Evolutionary conservation across 2,113 vertebrate species (phyloP).

Genomic region (Aramus guarauna): DNA sequence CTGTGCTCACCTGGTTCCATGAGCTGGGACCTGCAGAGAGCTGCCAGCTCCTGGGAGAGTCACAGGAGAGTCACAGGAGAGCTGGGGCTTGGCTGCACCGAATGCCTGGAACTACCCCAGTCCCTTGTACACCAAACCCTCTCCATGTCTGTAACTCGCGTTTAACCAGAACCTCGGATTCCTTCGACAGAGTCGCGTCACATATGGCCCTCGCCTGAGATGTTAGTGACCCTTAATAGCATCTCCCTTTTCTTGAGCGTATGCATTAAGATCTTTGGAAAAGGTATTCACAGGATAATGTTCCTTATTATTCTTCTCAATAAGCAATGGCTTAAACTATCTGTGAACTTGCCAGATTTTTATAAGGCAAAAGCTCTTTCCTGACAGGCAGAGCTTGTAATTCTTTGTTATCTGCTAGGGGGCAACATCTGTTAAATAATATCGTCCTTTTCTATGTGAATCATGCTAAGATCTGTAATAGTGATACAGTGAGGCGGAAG

Average conservation of each 20-base stretch:
- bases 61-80: neutral
- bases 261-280: neutral
- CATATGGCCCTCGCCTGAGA: neutral
- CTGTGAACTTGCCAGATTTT: neutral
- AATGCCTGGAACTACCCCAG: neutral
- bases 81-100: neutral
- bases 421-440: slow-evolving; percentile 60
- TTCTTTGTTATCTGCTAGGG: slow-evolving; percentile 60
- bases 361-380: neutral
- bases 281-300: neutral
- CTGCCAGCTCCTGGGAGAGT: neutral
- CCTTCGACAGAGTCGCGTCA: neutral
- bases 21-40: neutral
- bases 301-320: neutral
- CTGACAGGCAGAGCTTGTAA: slow-evolving; percentile 11
- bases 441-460: neutral
- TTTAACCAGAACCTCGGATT: neutral
- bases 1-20: neutral
- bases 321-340: neutral
- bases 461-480: neutral
- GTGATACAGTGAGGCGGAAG: neutral
- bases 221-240: neutral
- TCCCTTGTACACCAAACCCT: neutral
- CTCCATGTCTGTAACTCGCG: fast-evolving
- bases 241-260: neutral